Percentiles rank a stretch among this genome's conserved stretches.
These are phyloP conservation scores for Eriosoma lanigerum DNA, from an alignment of 1,140 invertebrate genomes.

Conservation along the genomic window DNA sequence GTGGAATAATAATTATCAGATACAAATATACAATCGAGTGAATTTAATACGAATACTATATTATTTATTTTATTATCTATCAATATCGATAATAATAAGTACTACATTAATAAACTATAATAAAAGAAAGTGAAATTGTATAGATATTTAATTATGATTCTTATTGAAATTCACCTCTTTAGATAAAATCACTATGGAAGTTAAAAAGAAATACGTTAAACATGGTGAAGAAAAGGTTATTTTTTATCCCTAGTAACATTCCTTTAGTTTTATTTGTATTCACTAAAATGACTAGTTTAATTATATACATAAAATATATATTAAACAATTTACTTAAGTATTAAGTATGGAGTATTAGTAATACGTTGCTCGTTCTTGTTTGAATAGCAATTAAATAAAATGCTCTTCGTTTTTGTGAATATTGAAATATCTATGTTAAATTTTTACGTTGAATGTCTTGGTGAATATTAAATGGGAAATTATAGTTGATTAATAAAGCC, in stretches of 20 bases:
- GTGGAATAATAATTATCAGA: too few relatives aligned
- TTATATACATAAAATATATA: not conserved
- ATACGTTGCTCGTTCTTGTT: slow-evolving; percentile 6
- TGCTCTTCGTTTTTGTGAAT: not conserved
- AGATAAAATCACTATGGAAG: not conserved
- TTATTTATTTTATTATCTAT: too few relatives aligned
- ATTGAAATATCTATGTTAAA: slow-evolving; percentile 7
- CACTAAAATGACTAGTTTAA: not conserved
- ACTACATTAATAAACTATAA: too few relatives aligned
- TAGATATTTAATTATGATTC: not conserved
- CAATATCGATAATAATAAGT: too few relatives aligned
- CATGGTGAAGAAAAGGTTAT: not conserved
- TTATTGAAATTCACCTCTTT: not conserved
- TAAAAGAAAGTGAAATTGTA: not conserved
- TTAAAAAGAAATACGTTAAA: not conserved
- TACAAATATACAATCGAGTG: too few relatives aligned
- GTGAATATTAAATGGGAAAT: slow-evolving; percentile 7
- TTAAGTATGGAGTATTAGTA: not conserved
- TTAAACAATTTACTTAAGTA: slow-evolving; percentile 12
- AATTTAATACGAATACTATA: too few relatives aligned
- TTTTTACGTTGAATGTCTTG: not conserved
- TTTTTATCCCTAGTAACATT: not conserved
- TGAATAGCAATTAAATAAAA: not conserved
- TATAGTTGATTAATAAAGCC: not conserved
- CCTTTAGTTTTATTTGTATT: not conserved